A percentile compares a stretch with the other conserved stretches of the same genome.
Conservation (phyloP, 2,797 vertebrate genomes). For the Esox lucius region DNA sequence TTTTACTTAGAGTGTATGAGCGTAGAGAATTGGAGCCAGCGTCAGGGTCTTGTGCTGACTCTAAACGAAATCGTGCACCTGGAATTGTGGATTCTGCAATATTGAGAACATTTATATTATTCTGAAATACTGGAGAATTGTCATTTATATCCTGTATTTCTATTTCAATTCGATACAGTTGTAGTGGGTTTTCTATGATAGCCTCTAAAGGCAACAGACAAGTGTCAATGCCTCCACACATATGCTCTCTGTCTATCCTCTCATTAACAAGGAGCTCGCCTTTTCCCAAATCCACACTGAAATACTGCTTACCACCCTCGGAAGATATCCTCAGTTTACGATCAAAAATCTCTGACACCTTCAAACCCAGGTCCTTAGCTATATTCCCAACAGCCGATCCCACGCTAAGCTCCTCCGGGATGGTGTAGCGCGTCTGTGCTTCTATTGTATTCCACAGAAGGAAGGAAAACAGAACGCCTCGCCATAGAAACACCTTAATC, state of each 20-base stretch:
- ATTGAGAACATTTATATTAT: constrained; percentile 33
- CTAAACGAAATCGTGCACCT: constrained; percentile 46
- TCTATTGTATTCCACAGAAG: constrained; percentile 48
- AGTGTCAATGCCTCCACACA: constrained; percentile 46
- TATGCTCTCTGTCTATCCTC: constrained; percentile 60
- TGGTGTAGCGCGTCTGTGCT: constrained; percentile 61
- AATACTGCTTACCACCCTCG: constrained; percentile 59
- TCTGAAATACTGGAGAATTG: constrained; percentile 55
- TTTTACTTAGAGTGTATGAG: constrained; percentile 41
- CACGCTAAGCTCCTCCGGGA: constrained; percentile 67
- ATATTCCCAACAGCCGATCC: constrained; percentile 68
- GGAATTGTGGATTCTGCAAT: constrained; percentile 41
- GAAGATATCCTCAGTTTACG: constrained; percentile 61
- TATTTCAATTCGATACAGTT: constrained; percentile 52
- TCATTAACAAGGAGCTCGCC: constrained; percentile 60
- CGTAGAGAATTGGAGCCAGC: constrained; percentile 45
- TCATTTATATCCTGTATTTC: constrained; percentile 64
- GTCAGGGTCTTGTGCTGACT: constrained; percentile 49
- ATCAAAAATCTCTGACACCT: constrained; percentile 49
- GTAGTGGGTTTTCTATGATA: constrained; percentile 56
- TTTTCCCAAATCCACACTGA: constrained; percentile 52
- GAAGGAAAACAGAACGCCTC: constrained; percentile 20
- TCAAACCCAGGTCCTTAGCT: constrained; percentile 66
- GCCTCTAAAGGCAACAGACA: constrained; percentile 61
- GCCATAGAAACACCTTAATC: not conserved